A percentile compares a stretch with the other conserved stretches of the same genome.
Evolutionary conservation across 2,113 vertebrate genomes (phyloP).

Genomic region (Paralichthys olivaceus): DNA sequence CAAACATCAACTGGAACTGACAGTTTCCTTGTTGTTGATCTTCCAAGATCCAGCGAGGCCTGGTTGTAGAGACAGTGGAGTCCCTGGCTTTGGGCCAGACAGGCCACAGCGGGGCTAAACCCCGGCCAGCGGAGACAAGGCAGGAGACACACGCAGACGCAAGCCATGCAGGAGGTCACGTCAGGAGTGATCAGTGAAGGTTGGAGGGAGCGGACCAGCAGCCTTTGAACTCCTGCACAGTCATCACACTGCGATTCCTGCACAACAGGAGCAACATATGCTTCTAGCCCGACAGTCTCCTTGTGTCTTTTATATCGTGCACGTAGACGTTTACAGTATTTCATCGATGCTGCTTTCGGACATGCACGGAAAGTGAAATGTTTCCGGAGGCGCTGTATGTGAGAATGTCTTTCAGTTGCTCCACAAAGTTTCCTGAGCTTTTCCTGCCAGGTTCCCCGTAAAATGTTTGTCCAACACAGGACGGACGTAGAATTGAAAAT

Average conservation of each 20-base stretch:
- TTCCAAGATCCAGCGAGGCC: conserved; percentile 19
- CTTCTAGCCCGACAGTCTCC: not conserved
- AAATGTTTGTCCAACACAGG: too few relatives aligned
- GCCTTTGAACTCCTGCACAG: conserved; percentile 52
- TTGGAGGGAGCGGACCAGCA: conserved; percentile 47
- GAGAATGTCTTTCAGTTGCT: too few relatives aligned
- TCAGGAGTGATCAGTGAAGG: conserved; percentile 69
- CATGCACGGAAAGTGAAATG: too few relatives aligned
- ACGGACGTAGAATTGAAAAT: too few relatives aligned
- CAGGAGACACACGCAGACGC: conserved; percentile 63
- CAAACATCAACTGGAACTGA: conserved; percentile 35
- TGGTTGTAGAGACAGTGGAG: conserved; percentile 34
- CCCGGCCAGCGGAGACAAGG: conserved; percentile 43
- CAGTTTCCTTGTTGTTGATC: conserved; percentile 37
- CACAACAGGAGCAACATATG: conserved; percentile 2
- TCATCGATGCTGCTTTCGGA: not conserved
- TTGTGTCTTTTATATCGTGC: not conserved
- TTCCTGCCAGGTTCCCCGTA: too few relatives aligned
- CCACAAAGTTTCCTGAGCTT: too few relatives aligned
- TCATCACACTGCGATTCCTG: conserved; percentile 23
- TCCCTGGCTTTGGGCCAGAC: conserved; percentile 59
- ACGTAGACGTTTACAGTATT: not conserved
- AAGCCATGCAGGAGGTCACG: conserved; percentile 62
- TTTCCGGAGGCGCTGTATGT: too few relatives aligned
- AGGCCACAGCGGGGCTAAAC: conserved; percentile 54